Percentiles rank a stretch among this genome's conserved stretches.
Conservation (phyloP, 2,113 vertebrate genomes). For the Thymallus thymallus region DNA sequence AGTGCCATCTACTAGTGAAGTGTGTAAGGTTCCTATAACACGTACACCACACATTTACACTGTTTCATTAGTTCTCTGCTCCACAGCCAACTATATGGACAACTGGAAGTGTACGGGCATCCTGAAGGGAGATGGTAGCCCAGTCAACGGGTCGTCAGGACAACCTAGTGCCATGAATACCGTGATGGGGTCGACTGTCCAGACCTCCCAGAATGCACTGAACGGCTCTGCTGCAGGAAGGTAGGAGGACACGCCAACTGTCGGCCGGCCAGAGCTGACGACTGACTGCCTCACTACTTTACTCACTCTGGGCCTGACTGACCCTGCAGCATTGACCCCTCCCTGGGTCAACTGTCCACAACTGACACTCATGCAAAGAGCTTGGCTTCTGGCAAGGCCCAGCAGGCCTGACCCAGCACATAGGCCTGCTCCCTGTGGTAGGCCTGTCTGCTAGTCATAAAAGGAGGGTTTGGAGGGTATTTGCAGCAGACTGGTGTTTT, state of each 20-base stretch:
- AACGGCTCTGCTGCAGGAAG: constrained; percentile 89
- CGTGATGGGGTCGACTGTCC: constrained; percentile 77
- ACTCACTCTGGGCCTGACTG: constrained; percentile 51
- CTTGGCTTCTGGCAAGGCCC: constrained; percentile 52
- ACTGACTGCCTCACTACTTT: constrained; percentile 16
- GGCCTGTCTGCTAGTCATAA: neutral
- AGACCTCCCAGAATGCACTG: constrained; percentile 82
- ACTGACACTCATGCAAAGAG: constrained; percentile 63
- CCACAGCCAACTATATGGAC: constrained; percentile 95
- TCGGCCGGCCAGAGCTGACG: constrained; percentile 50
- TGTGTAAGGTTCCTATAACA: too few species aligned
- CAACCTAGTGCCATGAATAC: constrained; percentile 85
- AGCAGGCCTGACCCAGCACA: neutral
- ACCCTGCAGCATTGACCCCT: constrained; percentile 41
- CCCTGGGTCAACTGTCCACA: constrained; percentile 43
- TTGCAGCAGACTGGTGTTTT: neutral
- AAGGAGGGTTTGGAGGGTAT: neutral
- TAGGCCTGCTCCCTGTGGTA: constrained; percentile 6
- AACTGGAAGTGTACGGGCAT: constrained; percentile 98
- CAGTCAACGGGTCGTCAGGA: constrained; percentile 82
- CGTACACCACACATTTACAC: neutral
- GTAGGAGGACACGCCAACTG: constrained; percentile 73
- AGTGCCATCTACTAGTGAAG: too few species aligned
- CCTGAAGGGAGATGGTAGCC: constrained; percentile 95
- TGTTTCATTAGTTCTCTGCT: neutral